Conservation (phyloP, 2,797 vertebrate species). For the Tiaroga cobitis region DNA sequence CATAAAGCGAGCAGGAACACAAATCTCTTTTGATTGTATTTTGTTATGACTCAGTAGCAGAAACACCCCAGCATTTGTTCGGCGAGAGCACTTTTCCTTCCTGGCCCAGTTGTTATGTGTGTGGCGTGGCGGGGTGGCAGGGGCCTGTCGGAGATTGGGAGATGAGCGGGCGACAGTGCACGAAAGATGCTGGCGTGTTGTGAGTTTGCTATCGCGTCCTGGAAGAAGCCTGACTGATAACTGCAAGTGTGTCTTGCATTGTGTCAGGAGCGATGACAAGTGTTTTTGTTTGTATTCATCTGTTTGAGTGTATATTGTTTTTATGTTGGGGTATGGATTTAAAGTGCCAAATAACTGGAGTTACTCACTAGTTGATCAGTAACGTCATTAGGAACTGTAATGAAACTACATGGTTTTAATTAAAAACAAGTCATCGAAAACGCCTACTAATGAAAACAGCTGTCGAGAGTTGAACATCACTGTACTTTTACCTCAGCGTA, state of each 20-base stretch:
- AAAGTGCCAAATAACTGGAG: background rate
- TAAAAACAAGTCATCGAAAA: background rate
- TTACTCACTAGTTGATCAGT: background rate
- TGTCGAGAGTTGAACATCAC: background rate
- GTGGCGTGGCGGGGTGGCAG: slow-evolving; percentile 38
- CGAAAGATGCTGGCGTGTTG: slow-evolving; percentile 59
- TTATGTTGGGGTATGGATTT: slow-evolving; percentile 1
- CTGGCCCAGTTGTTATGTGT: slow-evolving; percentile 64
- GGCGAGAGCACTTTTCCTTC: slow-evolving; percentile 59
- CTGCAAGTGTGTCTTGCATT: slow-evolving; percentile 21
- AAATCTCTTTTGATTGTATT: slow-evolving; percentile 63
- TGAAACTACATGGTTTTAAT: background rate
- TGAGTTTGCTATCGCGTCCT: slow-evolving; percentile 52
- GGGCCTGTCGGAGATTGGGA: slow-evolving; percentile 56
- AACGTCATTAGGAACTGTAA: background rate
- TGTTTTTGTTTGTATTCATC: slow-evolving; percentile 48
- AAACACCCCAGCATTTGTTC: slow-evolving; percentile 65
- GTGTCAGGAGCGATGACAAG: background rate
- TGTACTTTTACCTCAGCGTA: background rate
- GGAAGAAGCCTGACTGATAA: slow-evolving; percentile 53
- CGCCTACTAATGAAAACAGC: background rate
- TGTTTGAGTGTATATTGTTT: slow-evolving; percentile 25
- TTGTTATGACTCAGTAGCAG: slow-evolving; percentile 80
- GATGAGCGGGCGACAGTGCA: slow-evolving; percentile 57
- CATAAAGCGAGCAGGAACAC: slow-evolving; percentile 59